Base-by-base conservation (phyloP, 1,140 invertebrate genomes). In the Apis mellifera region DNA sequence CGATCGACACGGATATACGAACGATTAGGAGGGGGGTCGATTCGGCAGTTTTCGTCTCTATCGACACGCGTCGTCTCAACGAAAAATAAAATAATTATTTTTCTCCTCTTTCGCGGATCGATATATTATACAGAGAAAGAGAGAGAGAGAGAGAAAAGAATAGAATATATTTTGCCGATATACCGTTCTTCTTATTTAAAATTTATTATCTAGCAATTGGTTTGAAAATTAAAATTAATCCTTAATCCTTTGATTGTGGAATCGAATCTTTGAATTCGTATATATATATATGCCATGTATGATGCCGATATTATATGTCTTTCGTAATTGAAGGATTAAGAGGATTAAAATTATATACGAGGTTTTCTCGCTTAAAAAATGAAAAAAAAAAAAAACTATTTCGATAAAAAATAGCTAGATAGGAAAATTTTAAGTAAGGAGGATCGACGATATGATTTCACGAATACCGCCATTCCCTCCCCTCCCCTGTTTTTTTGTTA, bases 81-180 rank as follows among this genome's bases (percentile, higher is more conserved):
- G 52, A 70, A n/a, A n/a, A n/a, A 7, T 48, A 5, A n/a, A 32
- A 23, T 66, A 55, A 55, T 42, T 42, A 42, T 7, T 42, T 42
- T 7, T 50, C 42, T 72, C 55, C 55, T 71, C 72, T 72, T 60
- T 74, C 68, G 23, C 59, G 59, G 32, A 65, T 64, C 52, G 68
- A 42, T 42, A 42, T 42, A 80, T 23, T 86, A 84, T 87, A 84
- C 84, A 74, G 86, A 83, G 32, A 42, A 0, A 42, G 32, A 42
- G 17, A 55, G 17, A 55, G 17, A 55, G 17, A 55, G 54, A 55
- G 17, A 15, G 11, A 55, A 8, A 2, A 62, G 23, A 26, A 12
- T 4, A 12, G n/a, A 12, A 21, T 23, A 50, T 68, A 42, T 48
- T 64, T 75, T 65, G 32, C 60, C 48, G 52, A 64, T 87, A 85